Evolutionary conservation across 1,140 invertebrate genomes (phyloP), one percentile per base, ranked within the genome.

Genomic region (Drosophila sproati): DNA sequence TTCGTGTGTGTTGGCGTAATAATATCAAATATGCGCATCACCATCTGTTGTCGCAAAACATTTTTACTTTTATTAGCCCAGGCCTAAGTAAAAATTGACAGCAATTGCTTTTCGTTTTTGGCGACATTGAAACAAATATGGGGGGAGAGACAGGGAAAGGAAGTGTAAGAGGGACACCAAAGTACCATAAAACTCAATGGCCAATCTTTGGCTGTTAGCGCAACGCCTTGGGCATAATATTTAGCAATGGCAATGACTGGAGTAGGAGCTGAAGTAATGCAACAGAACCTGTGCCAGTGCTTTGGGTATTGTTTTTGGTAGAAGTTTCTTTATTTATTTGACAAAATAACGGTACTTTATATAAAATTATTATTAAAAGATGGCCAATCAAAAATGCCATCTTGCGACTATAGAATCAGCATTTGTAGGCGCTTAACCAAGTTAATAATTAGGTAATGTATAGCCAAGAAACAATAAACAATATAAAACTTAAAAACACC

Each of bases 21-120:
- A 87, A 87, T 88, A 87, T 87, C 73, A 83, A 88, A 78, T 87
- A 88, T 88, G 77, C 80, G 63, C 83, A 83, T 88, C 83, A 74
- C 83, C 83, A 87, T 74, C 82, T 87, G 83, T 75, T 82, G 82
- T 56, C 75, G 52, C 73, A 55, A 75, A 80, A 68, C 77, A 77
- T 77, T 77, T 77, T 71, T 51, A 70, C 80, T 74, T 80, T 88
- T 83, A 80, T 80, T 80, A 69, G 67, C 37, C 61, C 45, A 52
- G 51, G 57, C 74, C 83, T 82, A 82, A 88, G 83, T 83, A 88
- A 76, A 70, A 87, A 87, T 87, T 83, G 83, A 78, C 83, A 87
- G 87, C 83, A 87, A 87, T 87, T 87, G 80, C 79, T 77, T 80
- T 79, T 56, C 66, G 32, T 34, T 20, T 52, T 77, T 59, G 48